Conservation (phyloP, 1,140 invertebrate species). For the Alviniconcha marisindica region DNA sequence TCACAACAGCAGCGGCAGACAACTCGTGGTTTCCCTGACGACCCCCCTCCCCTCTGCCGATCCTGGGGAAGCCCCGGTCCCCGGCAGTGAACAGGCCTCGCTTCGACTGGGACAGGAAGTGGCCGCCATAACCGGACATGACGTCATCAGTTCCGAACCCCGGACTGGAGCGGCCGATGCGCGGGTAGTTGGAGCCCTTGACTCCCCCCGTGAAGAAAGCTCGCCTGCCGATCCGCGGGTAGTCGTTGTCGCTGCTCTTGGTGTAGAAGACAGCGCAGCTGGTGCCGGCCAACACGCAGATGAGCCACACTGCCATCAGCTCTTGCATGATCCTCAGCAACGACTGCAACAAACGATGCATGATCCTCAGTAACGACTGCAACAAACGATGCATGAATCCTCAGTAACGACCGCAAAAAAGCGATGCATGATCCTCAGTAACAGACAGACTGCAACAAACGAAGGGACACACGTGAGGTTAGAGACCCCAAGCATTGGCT, state of each 20-base stretch:
- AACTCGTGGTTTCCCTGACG: not conserved
- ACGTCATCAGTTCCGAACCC: not conserved
- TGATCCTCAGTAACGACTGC: constrained; percentile 18
- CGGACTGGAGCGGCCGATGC: constrained; percentile 36
- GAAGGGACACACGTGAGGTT: too few relatives aligned
- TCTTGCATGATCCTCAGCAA: constrained; percentile 18
- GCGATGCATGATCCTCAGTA: constrained; percentile 23
- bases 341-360: constrained; percentile 29
- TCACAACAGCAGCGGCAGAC: not conserved
- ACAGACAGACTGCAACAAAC: constrained; percentile 20
- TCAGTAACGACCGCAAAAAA: too few relatives aligned
- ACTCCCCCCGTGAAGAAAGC: constrained; percentile 41
- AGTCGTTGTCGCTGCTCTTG: constrained; percentile 47
- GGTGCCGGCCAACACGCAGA: constrained; percentile 32
- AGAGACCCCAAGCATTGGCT: too few relatives aligned
- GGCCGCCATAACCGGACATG: not conserved
- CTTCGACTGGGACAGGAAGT: not conserved
- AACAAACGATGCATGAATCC: too few relatives aligned
- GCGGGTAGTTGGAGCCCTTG: constrained; percentile 29
- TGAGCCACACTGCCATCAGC: constrained; percentile 19
- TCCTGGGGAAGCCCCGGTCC: constrained; percentile 19
- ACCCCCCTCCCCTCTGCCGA: not conserved
- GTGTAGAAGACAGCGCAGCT: constrained; percentile 48
- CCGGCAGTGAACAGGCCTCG: constrained; percentile 30
- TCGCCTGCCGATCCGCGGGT: constrained; percentile 43